A percentile compares a stretch with the other conserved stretches of the same genome.
Conservation (phyloP, 2,888 invertebrate genomes). For the Proisotoma minuta region DNA sequence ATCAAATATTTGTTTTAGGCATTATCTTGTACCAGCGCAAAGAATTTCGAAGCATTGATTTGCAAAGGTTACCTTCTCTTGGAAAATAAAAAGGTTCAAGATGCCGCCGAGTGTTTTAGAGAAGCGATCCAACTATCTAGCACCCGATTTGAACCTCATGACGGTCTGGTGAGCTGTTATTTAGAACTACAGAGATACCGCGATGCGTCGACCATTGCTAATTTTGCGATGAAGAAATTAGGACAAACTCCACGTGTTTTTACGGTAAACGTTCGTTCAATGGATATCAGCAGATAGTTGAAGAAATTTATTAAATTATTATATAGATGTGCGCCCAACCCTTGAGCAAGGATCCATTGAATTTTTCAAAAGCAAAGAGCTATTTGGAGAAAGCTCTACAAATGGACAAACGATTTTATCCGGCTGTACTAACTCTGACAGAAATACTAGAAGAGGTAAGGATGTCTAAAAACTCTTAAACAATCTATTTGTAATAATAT, state of each 20-base stretch:
- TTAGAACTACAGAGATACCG: conserved; percentile 62
- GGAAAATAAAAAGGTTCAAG: conserved; percentile 63
- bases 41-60: conserved; percentile 63
- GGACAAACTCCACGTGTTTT: conserved; percentile 68
- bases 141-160: conserved; percentile 67
- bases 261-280: too few species aligned
- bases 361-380: conserved; percentile 61
- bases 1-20: conserved; percentile 26
- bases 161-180: conserved; percentile 72
- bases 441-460: conserved; percentile 62
- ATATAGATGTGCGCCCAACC: conserved; percentile 70
- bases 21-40: conserved; percentile 27
- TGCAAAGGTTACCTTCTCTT: conserved; percentile 66
- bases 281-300: too few species aligned
- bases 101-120: conserved; percentile 63
- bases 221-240: conserved; percentile 66
- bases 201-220: conserved; percentile 69
- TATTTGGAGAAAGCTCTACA: conserved; percentile 68
- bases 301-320: conserved; percentile 16
- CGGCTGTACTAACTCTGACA: conserved; percentile 67
- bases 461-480: neutral
- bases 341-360: conserved; percentile 63
- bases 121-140: conserved; percentile 62
- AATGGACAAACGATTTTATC: conserved; percentile 66
- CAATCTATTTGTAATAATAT: neutral